Base-by-base conservation (phyloP, 2,113 vertebrate species). In the Muntiacus muntjak region DNA sequence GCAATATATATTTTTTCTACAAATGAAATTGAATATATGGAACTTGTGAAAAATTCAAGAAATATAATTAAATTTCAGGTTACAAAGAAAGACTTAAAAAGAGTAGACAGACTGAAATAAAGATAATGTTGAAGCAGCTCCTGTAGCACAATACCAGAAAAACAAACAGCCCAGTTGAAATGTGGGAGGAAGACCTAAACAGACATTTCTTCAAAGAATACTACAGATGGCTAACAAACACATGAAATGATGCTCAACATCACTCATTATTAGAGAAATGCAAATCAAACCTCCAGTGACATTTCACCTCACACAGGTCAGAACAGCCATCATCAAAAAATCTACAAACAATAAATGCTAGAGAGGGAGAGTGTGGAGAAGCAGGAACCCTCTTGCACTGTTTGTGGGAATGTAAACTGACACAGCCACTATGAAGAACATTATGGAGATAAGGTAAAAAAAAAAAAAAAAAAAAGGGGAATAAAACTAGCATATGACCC, bases 61-160 rank as follows among this genome's bases (percentile, higher is more conserved):
- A 71, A 88, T 40, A 78, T 55, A 94, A 82, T 88, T 57, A 76
- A 33, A 71, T 82, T 78, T 94, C 13, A 83, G 71, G 16, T 6
- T 87, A 57, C 45, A 90, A 25, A 96, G 28, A 87, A 47, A 96
- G 30, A 9, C 47, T 89, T 87, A 16, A 93, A 92, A 58, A 55
- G 16, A 60, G 8, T 45, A 89, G 4, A 40, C 4, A 92, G 19
- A n/a, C 4, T 50, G n/a, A 89, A 85, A 30, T 83, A 33, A 76
- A 57, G 40, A 28, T 43, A 40, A 71, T 0, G 0, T 71, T 71
- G n/a, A 36, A 71, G n/a, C n/a, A 36, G 64, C 8, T 71, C n/a
- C 9, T 71, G n/a, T 36, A 71, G 9, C n/a, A 36, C 17, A 71
- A 71, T 21, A 71, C n/a, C 17, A 36, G 64, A 36, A 71, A 71